Conservation (phyloP, 2,888 invertebrate species). For the Eristalinus aeneus region DNA sequence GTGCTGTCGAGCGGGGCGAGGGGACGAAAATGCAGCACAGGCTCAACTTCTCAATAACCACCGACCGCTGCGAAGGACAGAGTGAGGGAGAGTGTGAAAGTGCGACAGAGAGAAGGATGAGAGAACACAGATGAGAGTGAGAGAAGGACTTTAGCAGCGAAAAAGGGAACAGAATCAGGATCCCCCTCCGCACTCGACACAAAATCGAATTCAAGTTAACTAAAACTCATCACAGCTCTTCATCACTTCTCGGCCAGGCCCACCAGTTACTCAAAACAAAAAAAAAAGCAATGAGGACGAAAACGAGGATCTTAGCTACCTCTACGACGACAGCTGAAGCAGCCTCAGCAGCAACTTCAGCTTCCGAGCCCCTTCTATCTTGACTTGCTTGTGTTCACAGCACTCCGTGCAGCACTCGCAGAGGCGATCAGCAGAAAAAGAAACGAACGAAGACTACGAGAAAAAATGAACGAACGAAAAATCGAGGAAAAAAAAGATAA, state of each 20-base stretch:
- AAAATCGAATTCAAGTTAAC: constrained; percentile 24
- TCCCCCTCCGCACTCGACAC: neutral
- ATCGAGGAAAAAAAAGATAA: neutral
- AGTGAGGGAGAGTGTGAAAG: neutral
- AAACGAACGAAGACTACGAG: constrained; percentile 4
- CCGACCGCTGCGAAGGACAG: neutral
- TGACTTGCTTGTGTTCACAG: neutral
- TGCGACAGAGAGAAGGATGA: neutral
- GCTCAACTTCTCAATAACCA: neutral
- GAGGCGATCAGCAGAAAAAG: neutral
- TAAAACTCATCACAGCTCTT: constrained; percentile 30
- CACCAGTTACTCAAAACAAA: neutral
- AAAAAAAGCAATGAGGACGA: neutral
- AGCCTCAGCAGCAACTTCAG: neutral
- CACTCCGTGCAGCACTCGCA: neutral
- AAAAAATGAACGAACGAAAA: neutral
- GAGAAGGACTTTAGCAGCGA: neutral
- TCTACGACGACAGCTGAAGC: neutral
- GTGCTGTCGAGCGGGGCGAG: neutral
- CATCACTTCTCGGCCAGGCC: neutral
- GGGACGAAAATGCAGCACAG: constrained; percentile 5
- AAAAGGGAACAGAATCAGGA: neutral
- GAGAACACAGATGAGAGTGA: neutral
- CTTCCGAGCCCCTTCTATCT: neutral
- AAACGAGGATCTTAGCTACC: neutral